Evolutionary conservation across 2,888 invertebrate species (phyloP).

Genomic region (Luffia ferchaultella): DNA sequence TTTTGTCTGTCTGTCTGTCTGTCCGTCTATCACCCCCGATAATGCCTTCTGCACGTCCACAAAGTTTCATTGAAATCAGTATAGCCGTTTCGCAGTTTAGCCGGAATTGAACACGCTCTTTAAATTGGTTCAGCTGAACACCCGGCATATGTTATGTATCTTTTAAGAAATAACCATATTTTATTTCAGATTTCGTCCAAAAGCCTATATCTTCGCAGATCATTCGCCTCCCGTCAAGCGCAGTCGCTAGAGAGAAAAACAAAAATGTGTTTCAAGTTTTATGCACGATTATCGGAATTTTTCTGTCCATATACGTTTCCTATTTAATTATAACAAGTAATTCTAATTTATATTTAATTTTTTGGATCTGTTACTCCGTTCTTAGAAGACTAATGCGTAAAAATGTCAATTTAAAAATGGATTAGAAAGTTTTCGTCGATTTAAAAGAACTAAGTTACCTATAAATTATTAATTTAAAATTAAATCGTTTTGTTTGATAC

Average conservation of each 20-base stretch:
- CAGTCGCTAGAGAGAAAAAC: background rate
- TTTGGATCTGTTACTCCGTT: conserved; percentile 48
- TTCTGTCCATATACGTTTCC: conserved; percentile 40
- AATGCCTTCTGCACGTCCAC: too few relatives aligned
- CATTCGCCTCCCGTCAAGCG: background rate
- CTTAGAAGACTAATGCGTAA: conserved; percentile 37
- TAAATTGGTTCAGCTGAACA: too few relatives aligned
- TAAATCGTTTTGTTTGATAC: too few relatives aligned
- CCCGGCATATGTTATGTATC: too few relatives aligned
- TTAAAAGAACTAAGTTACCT: background rate
- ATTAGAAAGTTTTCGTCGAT: background rate
- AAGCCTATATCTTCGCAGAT: too few relatives aligned
- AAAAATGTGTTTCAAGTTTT: background rate
- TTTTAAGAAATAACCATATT: too few relatives aligned
- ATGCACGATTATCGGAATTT: conserved; percentile 35
- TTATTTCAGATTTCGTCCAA: too few relatives aligned
- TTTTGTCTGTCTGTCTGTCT: too few relatives aligned
- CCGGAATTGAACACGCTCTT: too few relatives aligned
- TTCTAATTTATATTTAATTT: conserved; percentile 43
- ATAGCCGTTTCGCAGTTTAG: too few relatives aligned
- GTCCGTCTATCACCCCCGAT: too few relatives aligned
- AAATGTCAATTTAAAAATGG: conserved; percentile 1
- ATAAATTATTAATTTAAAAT: background rate
- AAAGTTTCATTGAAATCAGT: too few relatives aligned
- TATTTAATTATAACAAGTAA: conserved; percentile 44